These are phyloP conservation scores for Micromys minutus DNA, from an alignment of 2,113 vertebrate genomes.

Conservation along the genomic window DNA sequence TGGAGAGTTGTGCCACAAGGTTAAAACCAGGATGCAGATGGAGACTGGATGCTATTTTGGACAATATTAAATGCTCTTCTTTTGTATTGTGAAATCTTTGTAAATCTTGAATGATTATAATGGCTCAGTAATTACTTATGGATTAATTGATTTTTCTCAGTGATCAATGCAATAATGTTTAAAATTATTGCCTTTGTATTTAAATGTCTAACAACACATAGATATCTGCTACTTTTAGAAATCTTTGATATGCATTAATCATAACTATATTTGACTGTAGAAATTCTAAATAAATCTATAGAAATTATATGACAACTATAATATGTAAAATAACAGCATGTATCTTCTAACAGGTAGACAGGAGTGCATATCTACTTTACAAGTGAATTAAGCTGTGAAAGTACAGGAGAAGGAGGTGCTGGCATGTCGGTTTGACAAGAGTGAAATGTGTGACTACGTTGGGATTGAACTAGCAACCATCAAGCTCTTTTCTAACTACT, in stretches of 20 bases:
- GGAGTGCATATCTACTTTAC: background rate
- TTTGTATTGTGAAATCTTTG: background rate
- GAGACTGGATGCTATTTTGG: background rate
- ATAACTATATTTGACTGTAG: background rate
- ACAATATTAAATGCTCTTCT: background rate
- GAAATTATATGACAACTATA: background rate
- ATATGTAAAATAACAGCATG: background rate
- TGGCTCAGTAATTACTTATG: background rate
- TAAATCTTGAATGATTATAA: background rate
- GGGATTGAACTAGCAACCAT: background rate
- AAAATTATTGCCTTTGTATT: background rate
- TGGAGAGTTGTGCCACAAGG: too few species aligned
- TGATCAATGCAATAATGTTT: background rate
- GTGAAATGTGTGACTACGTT: background rate
- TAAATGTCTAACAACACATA: background rate
- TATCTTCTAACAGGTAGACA: background rate
- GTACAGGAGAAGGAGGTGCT: background rate
- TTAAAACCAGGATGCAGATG: too few species aligned
- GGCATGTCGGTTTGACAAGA: background rate
- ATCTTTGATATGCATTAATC: background rate
- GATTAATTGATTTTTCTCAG: constrained; percentile 16
- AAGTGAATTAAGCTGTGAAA: background rate
- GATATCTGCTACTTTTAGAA: background rate
- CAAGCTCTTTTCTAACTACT: background rate
- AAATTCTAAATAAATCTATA: background rate